Percentiles rank a stretch among this genome's conserved stretches.
Conservation (phyloP, 1,140 invertebrate species). For the Papilio dardanus region DNA sequence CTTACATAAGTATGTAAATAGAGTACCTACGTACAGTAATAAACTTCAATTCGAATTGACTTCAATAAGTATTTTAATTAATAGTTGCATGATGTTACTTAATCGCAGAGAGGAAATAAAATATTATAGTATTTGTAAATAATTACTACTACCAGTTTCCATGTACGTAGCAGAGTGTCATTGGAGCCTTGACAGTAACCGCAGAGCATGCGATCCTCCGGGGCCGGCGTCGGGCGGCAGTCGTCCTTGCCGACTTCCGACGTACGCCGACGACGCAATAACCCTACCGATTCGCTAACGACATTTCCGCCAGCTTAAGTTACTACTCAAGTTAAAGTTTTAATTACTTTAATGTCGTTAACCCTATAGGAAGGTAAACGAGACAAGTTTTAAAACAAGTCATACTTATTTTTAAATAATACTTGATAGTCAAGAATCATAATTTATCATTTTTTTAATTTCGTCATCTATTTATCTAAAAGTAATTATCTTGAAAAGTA, state of each 20-base stretch:
- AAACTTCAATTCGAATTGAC: neutral
- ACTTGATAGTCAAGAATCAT: neutral
- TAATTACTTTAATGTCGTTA: constrained; percentile 1
- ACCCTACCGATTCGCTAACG: neutral
- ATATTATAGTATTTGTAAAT: neutral
- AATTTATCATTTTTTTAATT: neutral
- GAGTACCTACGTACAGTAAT: neutral
- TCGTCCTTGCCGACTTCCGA: constrained; percentile 33
- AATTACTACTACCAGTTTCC: constrained; percentile 35
- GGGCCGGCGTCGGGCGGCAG: neutral
- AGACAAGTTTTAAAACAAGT: neutral
- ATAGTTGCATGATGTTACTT: neutral
- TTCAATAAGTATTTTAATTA: neutral
- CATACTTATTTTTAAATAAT: neutral
- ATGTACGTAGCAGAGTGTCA: constrained; percentile 21
- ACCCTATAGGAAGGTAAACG: neutral
- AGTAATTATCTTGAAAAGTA: too few relatives aligned
- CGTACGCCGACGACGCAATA: neutral
- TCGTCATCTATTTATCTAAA: neutral
- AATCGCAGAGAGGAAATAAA: constrained; percentile 17
- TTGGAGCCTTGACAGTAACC: constrained; percentile 32
- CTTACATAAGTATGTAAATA: neutral
- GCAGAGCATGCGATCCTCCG: constrained; percentile 31
- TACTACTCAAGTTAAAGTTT: constrained; percentile 13
- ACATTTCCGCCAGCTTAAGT: constrained; percentile 18